Evolutionary conservation across 2,888 invertebrate genomes (phyloP), one percentile per base, ranked within the genome.

Genomic region (Eremobia ochroleuca): DNA sequence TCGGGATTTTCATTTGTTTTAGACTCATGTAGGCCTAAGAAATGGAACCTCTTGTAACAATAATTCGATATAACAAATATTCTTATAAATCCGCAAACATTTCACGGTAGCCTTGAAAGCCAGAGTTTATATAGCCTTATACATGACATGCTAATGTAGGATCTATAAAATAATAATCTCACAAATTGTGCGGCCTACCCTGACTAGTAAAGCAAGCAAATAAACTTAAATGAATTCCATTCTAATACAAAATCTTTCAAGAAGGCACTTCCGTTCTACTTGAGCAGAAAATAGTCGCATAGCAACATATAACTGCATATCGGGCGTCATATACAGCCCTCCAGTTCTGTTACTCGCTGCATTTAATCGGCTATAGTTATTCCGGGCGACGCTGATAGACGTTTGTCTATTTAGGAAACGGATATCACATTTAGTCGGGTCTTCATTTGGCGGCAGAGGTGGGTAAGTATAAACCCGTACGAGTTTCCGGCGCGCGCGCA

Each of bases 371-470:
- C 93, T 91, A 94, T 95, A 96, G 95, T 95, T 96, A 97, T 97
- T 96, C 96, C 92, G 93, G 94, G 95, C 96, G 94, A 92, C 94
- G 93, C 92, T 93, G 95, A 95, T 96, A 95, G 95, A 95, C 96
- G 96, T 95, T 96, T 95, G 95, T 96, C 96, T 96, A 96, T 96
- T 97, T 97, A 96, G 97, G 97, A 97, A 97, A 95, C 96, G 97
- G 97, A 97, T 96, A 96, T 96, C 95, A 96, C 96, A 96, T 96
- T 96, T 95, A 95, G 96, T 94, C 94, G 94, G 92, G 94, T 94
- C 95, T 96, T 94, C 96, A 95, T 96, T 96, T 96, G 96, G 96
- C 95, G 95, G 96, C 94, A 94, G 94, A 95, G 96, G 95, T 96
- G 94, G 94, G 95, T 94, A 94, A 92, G 94, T 94, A 95, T 96